phyloP scores from a whole-genome alignment of 2,113 vertebrate genomes.

The Callospermophilus lateralis region DNA sequence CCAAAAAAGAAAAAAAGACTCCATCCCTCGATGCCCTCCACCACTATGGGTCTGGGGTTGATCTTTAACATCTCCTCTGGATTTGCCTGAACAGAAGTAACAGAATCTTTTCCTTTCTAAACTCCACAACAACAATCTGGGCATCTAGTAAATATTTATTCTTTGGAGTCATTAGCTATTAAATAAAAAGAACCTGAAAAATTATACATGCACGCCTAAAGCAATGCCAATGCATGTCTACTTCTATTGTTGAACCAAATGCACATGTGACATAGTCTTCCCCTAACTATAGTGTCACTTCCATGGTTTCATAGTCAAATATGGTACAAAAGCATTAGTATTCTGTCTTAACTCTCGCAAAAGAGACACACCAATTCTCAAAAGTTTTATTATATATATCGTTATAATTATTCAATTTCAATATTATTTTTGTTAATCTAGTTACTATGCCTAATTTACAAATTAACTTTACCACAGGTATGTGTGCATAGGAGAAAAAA shows the following conservation, averaged over 20 bases:
- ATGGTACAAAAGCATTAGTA: not conserved
- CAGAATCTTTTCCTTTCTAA: not conserved
- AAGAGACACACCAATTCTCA: not conserved
- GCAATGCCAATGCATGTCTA: too few species aligned
- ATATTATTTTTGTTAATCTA: not conserved
- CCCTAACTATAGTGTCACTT: too few species aligned
- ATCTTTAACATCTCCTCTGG: not conserved
- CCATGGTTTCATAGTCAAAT: not conserved
- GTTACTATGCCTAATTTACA: not conserved
- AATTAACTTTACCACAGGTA: not conserved
- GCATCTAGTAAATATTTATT: not conserved
- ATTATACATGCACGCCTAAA: not conserved
- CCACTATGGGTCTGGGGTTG: fast-evolving
- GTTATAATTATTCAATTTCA: not conserved
- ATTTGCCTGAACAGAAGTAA: not conserved
- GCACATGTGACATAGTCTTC: not conserved
- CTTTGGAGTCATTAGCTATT: not conserved
- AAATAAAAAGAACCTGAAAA: not conserved
- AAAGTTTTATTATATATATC: not conserved
- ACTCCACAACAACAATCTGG: not conserved
- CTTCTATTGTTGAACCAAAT: not conserved
- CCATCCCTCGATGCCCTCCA: not conserved
- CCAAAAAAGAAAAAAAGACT: not conserved
- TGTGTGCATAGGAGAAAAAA: too few species aligned
- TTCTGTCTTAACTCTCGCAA: not conserved